A percentile compares a stretch with the other conserved stretches of the same genome.
These are phyloP conservation scores for Venusia cambrica DNA, from an alignment of 2,888 invertebrate species.

Conservation along the genomic window DNA sequence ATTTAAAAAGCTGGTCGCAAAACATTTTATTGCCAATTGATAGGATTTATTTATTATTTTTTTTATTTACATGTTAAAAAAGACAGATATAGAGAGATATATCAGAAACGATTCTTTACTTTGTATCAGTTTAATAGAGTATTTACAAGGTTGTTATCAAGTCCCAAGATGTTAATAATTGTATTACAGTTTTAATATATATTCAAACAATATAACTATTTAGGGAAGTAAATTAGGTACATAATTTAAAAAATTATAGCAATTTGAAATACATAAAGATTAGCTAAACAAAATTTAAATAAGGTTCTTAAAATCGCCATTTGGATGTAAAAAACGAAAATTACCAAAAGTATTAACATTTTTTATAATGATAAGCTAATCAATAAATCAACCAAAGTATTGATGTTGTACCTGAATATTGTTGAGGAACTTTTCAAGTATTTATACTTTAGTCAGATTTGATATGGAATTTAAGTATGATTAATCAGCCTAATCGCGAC, in stretches of 20 bases:
- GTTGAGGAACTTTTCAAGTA: slow-evolving; percentile 14
- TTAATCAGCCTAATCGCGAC: too few species aligned
- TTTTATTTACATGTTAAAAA: slow-evolving; percentile 8
- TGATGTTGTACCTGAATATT: slow-evolving; percentile 50
- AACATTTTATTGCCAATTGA: slow-evolving; percentile 14
- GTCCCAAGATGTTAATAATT: slow-evolving; percentile 4
- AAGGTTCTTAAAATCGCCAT: slow-evolving; percentile 14
- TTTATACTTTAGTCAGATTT: too few species aligned
- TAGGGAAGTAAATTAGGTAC: too few species aligned
- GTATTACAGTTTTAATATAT: slow-evolving; percentile 9
- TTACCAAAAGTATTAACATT: slow-evolving; percentile 22
- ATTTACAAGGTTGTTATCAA: slow-evolving; percentile 12
- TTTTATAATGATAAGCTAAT: slow-evolving; percentile 24
- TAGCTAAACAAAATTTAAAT: slow-evolving; percentile 1
- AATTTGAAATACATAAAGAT: too few species aligned
- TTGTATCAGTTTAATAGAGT: too few species aligned
- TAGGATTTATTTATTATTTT: slow-evolving; percentile 13
- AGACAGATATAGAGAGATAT: too few species aligned
- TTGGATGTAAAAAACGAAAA: slow-evolving; percentile 17
- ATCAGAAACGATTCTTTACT: too few species aligned
- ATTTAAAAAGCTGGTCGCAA: slow-evolving; percentile 12
- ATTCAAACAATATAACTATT: too few species aligned
- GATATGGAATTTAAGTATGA: too few species aligned
- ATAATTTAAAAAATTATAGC: too few species aligned
- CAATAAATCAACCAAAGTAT: slow-evolving; percentile 53